Evolutionary conservation across 2,113 vertebrate genomes (phyloP).

Genomic region (Phodopus roborovskii): DNA sequence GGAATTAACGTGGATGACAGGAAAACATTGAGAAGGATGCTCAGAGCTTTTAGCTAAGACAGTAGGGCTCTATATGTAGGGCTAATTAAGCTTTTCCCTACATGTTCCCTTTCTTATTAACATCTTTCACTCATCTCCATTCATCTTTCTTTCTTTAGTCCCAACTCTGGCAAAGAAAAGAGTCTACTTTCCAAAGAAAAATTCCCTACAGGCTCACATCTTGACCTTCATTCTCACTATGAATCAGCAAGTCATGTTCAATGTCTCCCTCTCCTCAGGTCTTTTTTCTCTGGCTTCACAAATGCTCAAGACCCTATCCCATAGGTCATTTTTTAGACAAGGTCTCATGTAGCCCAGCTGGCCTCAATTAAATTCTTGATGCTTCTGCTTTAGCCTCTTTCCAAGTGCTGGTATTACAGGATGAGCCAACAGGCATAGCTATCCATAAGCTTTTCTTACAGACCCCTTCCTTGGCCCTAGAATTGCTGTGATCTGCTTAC

Average conservation of each 20-base stretch:
- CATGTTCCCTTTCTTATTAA: conserved; percentile 5
- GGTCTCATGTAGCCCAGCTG: background rate
- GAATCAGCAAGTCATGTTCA: conserved; percentile 5
- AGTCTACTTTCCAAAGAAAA: conserved; percentile 35
- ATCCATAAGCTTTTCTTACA: background rate
- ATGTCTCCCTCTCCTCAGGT: background rate
- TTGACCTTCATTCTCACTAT: background rate
- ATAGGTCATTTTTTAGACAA: background rate
- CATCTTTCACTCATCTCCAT: conserved; percentile 24
- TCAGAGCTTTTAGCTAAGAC: background rate
- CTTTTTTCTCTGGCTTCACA: conserved; percentile 34
- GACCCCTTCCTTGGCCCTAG: background rate
- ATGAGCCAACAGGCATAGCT: background rate
- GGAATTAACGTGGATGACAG: background rate
- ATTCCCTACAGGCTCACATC: background rate
- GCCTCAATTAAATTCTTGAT: background rate
- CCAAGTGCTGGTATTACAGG: background rate
- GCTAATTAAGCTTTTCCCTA: conserved; percentile 13
- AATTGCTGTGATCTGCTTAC: background rate
- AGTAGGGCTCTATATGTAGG: background rate
- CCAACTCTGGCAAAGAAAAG: background rate
- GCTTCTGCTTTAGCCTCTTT: background rate
- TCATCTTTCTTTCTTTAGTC: conserved; percentile 24
- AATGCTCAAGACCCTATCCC: background rate
- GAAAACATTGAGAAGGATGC: background rate